Evolutionary conservation across 1,140 invertebrate species (phyloP).

Genomic region (Thalassaphorura encarpata): DNA sequence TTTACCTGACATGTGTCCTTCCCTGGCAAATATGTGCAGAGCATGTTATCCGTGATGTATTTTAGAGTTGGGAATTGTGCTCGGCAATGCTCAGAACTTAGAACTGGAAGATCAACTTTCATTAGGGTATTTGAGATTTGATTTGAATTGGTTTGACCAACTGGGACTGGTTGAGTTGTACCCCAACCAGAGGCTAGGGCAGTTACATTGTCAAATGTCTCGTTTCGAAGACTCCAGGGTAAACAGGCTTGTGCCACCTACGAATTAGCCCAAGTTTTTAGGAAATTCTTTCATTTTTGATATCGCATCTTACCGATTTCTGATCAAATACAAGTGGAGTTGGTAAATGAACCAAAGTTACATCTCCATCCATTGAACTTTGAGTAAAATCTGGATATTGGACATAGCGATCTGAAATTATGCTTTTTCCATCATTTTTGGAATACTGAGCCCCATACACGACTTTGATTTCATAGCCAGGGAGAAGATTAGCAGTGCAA

Average conservation of each 20-base stretch:
- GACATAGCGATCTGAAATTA: neutral
- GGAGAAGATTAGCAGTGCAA: slow-evolving; percentile 34
- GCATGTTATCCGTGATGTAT: slow-evolving; percentile 1
- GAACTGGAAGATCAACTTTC: neutral
- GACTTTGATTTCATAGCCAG: slow-evolving; percentile 1
- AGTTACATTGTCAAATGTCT: slow-evolving; percentile 16
- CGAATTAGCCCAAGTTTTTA: too few species aligned
- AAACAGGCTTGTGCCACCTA: too few species aligned
- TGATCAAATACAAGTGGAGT: too few species aligned
- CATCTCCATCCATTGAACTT: slow-evolving; percentile 13
- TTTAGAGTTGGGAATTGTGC: neutral
- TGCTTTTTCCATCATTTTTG: too few species aligned
- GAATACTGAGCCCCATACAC: neutral
- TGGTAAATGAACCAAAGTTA: too few species aligned
- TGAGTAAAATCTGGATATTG: slow-evolving; percentile 18
- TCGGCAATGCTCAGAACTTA: neutral
- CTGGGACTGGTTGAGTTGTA: slow-evolving; percentile 16
- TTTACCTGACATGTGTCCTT: slow-evolving; percentile 16
- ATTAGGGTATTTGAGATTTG: neutral
- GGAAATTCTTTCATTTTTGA: too few species aligned
- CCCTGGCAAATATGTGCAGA: neutral
- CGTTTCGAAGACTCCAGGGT: too few species aligned
- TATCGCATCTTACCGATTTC: too few species aligned
- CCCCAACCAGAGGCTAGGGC: slow-evolving; percentile 26
- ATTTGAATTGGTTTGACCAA: neutral